phyloP scores from a whole-genome alignment of 2,888 invertebrate species.

The Orthonevra nobilis region DNA sequence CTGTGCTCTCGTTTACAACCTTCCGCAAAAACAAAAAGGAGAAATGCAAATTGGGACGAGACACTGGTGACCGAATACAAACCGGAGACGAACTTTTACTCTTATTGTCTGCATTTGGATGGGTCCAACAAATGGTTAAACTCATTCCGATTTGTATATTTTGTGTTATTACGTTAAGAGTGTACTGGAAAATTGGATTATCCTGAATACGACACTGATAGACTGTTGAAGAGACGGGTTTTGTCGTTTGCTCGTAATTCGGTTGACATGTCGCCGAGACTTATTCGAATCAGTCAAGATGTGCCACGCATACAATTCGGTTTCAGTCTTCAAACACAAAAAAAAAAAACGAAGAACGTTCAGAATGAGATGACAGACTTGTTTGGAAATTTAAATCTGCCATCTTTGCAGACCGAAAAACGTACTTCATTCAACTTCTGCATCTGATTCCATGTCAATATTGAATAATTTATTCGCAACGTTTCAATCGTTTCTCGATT shows the following conservation, averaged over 20 bases:
- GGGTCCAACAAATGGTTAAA: constrained; percentile 30
- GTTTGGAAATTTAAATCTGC: background rate
- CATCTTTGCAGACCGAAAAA: constrained; percentile 3
- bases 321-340: too few species aligned
- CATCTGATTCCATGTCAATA: background rate
- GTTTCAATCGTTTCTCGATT: constrained; percentile 16
- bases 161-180: constrained; percentile 18
- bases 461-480: constrained; percentile 28
- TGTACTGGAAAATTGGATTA: constrained; percentile 14
- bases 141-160: constrained; percentile 27
- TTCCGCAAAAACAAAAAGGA: background rate
- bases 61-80: constrained; percentile 19
- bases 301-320: too few species aligned
- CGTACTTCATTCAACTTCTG: too few species aligned
- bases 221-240: background rate
- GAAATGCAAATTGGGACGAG: constrained; percentile 47
- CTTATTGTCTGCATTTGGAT: constrained; percentile 14
- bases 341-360: too few species aligned
- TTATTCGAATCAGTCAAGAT: too few species aligned
- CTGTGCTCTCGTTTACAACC: constrained; percentile 18
- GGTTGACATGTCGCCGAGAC: too few species aligned
- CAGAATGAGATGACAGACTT: too few species aligned
- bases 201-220: background rate
- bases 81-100: constrained; percentile 8
- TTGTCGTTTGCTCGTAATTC: background rate